Base-by-base conservation (phyloP, 1,140 invertebrate genomes). In the Bombus cullumanus region DNA sequence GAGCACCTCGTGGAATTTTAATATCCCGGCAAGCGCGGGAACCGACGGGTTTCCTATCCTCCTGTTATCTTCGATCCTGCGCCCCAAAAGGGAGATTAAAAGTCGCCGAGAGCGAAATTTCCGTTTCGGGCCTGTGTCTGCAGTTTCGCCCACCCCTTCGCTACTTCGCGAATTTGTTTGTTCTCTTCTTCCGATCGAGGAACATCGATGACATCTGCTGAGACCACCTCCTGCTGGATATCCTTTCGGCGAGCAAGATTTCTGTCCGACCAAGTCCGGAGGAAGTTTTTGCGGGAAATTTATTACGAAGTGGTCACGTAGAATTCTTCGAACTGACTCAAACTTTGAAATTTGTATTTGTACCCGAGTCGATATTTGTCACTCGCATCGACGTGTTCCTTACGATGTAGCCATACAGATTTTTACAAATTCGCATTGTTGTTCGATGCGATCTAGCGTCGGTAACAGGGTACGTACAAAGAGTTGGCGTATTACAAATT, bases 1-100 rank as follows among this genome's bases (percentile, higher is more conserved):
- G 89, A 82, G 83, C 83, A 84, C 85, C 89, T 88, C 81, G 73
- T 86, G 92, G 92, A 93, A 93, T 93, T 93, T 93, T 92, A 92
- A 93, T 93, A 90, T 89, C 81, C 47, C 66, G n/a, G 91, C 88
- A 84, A 66, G 75, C 68, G 41, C 39, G 69, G 18, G 1, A n/a
- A 37, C 28, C 37, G 39, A 2, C 18, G 34, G 39, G 34, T 41
- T 37, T 47, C 37, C 47, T 73, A 25, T 53, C 73, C 34, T 22
- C 34, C 62, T 3, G 34, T 37, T 53, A 81, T 73, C 83, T 85
- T 85, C 83, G 43, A 81, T 2, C 71, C 28, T 2, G 12, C 34
- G 31, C 34, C 43, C 1, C 31, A 12, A 74, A 37, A 5, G 10
- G 8, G 25, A n/a, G 34, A 72, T 80, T 73, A 84, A 80, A 84